Base-by-base conservation (phyloP, 2,113 vertebrate species). In the Anolis carolinensis region DNA sequence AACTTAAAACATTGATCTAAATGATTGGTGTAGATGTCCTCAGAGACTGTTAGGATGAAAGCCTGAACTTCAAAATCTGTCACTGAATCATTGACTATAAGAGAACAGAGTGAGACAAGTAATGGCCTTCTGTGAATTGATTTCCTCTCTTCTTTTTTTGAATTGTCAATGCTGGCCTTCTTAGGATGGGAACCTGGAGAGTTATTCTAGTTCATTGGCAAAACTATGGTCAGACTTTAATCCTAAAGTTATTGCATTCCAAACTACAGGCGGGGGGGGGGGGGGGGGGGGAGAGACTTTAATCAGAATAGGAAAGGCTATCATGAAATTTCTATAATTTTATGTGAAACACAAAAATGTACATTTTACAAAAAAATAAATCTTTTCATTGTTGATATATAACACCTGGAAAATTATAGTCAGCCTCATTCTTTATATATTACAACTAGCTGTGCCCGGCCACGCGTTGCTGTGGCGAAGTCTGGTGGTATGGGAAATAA, bases 391-490 rank as follows among this genome's bases (percentile, higher is more conserved):
- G 81, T 1, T 62, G 39, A 25, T 67, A 11, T 63, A 63, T 82
- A 68, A 50, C 83, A 82, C 52, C 52, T 55, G 4, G 77, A 81
- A 79, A 89, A 87, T 80, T 21, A 21, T 52, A 71, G 55, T 86
- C 1, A 77, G 20, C 36, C 88, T 62, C 87, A n/a, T 88, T 87
- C 89, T 4, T 84, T 36, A 39, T 27, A 63, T 1, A n/a, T 5
- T n/a, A 44, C 39, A 44, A n/a, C n/a, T n/a, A n/a, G n/a, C n/a
- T n/a, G n/a, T n/a, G n/a, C n/a, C n/a, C n/a, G n/a, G n/a, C n/a
- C n/a, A n/a, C n/a, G n/a, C n/a, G n/a, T n/a, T n/a, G n/a, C n/a
- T n/a, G n/a, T n/a, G n/a, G n/a, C n/a, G n/a, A n/a, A n/a, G n/a
- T n/a, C n/a, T n/a, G n/a, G n/a, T n/a, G n/a, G n/a, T n/a, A n/a